Evolutionary conservation across 2,797 vertebrate species (phyloP).

Genomic region (Emydoidea blandingii): DNA sequence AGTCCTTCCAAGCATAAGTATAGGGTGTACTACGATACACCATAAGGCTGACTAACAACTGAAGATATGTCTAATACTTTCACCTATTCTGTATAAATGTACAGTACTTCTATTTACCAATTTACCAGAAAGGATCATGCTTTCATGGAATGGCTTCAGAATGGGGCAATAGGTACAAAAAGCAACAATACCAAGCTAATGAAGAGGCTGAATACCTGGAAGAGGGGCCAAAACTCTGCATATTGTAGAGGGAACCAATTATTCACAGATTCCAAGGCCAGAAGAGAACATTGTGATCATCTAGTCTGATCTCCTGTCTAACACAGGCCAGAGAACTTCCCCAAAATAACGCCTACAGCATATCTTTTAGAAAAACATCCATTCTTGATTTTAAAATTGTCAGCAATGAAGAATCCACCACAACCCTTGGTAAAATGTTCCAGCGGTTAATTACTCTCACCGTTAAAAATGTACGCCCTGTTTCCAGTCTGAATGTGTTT

Average conservation of each 20-base stretch:
- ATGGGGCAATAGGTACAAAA: constrained; percentile 37
- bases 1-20: not conserved
- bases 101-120: constrained; percentile 16
- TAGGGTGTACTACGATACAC: not conserved
- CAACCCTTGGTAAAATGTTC: not conserved
- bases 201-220: not conserved
- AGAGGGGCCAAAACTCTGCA: constrained; percentile 18
- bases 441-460: not conserved
- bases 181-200: not conserved
- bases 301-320: not conserved
- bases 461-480: not conserved
- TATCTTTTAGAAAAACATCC: not conserved
- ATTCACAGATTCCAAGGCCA: not conserved
- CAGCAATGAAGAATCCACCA: not conserved
- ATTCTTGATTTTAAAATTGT: not conserved
- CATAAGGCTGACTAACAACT: constrained; percentile 46
- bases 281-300: not conserved
- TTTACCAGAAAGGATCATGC: not conserved
- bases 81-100: constrained; percentile 54
- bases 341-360: not conserved
- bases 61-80: constrained; percentile 37
- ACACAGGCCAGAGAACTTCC: not conserved
- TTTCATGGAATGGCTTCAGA: not conserved
- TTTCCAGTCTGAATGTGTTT: not conserved
- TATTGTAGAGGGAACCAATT: not conserved